Conservation (phyloP, 2,113 vertebrate species). For the Dasyurus viverrinus region DNA sequence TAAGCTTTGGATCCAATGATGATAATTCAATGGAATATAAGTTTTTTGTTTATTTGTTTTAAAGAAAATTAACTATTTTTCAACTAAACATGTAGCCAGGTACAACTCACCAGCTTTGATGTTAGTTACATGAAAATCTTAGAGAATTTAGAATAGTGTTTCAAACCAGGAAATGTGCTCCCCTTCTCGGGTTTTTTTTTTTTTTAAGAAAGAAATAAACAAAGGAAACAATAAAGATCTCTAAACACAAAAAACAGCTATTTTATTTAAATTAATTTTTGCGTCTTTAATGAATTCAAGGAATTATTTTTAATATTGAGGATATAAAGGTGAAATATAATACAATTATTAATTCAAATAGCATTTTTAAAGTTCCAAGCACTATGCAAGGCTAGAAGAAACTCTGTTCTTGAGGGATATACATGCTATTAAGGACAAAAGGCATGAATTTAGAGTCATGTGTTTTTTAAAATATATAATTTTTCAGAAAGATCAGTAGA, state of each 20-base stretch:
- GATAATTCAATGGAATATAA: neutral
- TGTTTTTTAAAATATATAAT: neutral
- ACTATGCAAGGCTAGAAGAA: neutral
- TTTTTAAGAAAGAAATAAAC: neutral
- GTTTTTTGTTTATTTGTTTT: neutral
- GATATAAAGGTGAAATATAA: neutral
- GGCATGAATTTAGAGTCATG: neutral
- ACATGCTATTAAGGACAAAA: neutral
- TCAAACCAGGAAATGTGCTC: neutral
- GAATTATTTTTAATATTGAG: neutral
- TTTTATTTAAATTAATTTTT: neutral
- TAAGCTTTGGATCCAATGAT: neutral
- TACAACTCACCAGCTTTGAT: neutral
- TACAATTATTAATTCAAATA: neutral
- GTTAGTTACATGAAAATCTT: neutral
- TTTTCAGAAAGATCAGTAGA: neutral
- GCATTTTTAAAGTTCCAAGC: neutral
- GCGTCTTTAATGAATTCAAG: neutral
- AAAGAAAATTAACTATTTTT: neutral
- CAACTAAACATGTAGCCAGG: neutral
- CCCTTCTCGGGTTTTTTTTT: too few species aligned
- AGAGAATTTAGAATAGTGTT: neutral
- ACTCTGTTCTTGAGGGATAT: neutral
- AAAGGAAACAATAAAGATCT: neutral
- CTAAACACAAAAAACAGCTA: neutral